Conservation (phyloP, 2,888 invertebrate genomes). For the Limnephilus lunatus region DNA sequence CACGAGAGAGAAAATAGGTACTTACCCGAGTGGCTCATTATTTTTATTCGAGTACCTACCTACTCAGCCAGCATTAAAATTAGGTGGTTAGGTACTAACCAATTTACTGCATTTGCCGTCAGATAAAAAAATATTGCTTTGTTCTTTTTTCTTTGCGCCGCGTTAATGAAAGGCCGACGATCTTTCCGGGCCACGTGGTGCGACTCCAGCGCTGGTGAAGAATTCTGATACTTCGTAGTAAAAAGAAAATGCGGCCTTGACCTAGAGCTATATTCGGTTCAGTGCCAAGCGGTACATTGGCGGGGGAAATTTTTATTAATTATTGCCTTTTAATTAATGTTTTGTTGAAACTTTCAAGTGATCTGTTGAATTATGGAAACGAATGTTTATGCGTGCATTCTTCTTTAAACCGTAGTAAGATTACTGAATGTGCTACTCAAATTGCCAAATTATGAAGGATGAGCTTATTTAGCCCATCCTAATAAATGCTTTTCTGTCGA, state of each 20-base stretch:
- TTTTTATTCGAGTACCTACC: slow-evolving; percentile 12
- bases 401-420: neutral
- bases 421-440: neutral
- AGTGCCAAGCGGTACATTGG: slow-evolving; percentile 64
- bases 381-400: neutral
- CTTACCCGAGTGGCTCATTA: slow-evolving; percentile 13
- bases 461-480: neutral
- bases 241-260: slow-evolving; percentile 67
- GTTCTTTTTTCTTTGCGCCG: slow-evolving; percentile 47
- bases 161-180: slow-evolving; percentile 60
- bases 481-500: too few relatives aligned
- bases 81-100: neutral
- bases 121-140: neutral
- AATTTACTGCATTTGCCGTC: slow-evolving; percentile 6
- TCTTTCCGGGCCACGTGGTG: slow-evolving; percentile 57
- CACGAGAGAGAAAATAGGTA: neutral
- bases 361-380: neutral
- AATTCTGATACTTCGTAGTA: slow-evolving; percentile 65
- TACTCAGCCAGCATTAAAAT: neutral
- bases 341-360: neutral
- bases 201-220: slow-evolving; percentile 53
- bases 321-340: neutral
- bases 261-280: slow-evolving; percentile 65
- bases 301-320: slow-evolving; percentile 52
- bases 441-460: neutral